phyloP scores from a whole-genome alignment of 2,797 vertebrate genomes.

The Acrocephalus scirpaceus region DNA sequence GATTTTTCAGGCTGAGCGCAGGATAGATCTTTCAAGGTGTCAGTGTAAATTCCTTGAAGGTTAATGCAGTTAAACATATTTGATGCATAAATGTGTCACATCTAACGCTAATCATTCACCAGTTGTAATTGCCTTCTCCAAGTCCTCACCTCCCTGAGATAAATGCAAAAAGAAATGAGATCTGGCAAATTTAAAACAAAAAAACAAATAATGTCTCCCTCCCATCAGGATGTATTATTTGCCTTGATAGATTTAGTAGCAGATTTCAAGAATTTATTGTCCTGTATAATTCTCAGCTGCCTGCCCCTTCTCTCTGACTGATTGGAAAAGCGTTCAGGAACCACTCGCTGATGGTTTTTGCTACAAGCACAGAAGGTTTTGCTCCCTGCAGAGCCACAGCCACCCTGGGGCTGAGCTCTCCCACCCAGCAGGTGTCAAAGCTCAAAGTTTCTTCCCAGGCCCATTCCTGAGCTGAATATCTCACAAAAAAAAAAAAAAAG shows the following conservation, averaged over 20 bases:
- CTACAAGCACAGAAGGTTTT: background rate
- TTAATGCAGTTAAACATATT: conserved; percentile 72
- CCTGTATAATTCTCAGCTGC: conserved; percentile 1
- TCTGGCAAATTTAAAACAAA: conserved; percentile 53
- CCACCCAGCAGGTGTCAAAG: background rate
- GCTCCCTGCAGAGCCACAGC: background rate
- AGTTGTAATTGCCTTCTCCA: conserved; percentile 72
- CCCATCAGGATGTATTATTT: conserved; percentile 47
- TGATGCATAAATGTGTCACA: conserved; percentile 72
- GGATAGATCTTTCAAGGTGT: conserved; percentile 50
- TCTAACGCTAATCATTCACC: conserved; percentile 70
- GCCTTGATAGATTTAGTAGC: conserved; percentile 68
- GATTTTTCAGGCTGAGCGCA: conserved; percentile 52
- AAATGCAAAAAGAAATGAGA: conserved; percentile 7
- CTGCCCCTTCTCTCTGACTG: background rate
- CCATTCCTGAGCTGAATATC: accelerated
- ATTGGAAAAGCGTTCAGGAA: background rate
- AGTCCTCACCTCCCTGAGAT: conserved; percentile 57
- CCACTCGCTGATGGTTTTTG: background rate
- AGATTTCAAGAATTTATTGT: conserved; percentile 34
- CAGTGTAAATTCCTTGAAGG: conserved; percentile 68
- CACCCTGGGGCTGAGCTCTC: background rate
- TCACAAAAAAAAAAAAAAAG: too few species aligned
- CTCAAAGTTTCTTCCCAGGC: background rate
- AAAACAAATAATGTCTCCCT: conserved; percentile 54